Evolutionary conservation across 2,888 invertebrate genomes (phyloP).

Genomic region (Polydrusus pterygomalis): DNA sequence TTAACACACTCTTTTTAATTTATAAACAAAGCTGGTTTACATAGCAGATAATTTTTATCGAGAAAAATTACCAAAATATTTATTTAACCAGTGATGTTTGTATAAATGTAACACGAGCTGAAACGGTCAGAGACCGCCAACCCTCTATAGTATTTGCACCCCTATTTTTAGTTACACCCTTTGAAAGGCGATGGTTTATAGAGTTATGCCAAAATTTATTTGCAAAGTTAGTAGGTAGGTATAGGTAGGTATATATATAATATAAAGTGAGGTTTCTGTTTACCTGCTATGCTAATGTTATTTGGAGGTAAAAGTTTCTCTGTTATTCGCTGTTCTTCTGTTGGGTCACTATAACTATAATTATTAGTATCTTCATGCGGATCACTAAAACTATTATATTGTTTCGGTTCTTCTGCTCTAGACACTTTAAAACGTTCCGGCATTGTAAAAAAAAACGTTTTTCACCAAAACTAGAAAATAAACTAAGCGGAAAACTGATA

Average conservation of each 20-base stretch:
- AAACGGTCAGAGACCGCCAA: neutral
- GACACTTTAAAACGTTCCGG: conserved; percentile 77
- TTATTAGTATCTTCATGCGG: conserved; percentile 71
- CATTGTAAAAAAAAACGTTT: conserved; percentile 67
- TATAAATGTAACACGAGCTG: neutral
- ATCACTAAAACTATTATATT: conserved; percentile 73
- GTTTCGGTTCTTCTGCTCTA: conserved; percentile 75
- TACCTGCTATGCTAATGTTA: conserved; percentile 26
- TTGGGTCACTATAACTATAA: conserved; percentile 73
- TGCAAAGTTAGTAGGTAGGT: no score
- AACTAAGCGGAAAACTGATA: conserved; percentile 1
- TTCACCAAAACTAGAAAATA: conserved; percentile 7
- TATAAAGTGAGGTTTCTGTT: neutral
- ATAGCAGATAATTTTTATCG: neutral
- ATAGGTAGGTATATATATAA: no score
- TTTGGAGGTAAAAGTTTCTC: conserved; percentile 63
- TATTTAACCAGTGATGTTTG: neutral
- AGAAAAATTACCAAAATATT: neutral
- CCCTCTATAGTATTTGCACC: conserved; percentile 12
- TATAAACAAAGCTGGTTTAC: conserved; percentile 11
- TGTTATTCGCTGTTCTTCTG: conserved; percentile 62
- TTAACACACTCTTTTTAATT: conserved; percentile 7
- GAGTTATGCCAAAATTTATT: no score
- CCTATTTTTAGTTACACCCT: conserved; percentile 3
- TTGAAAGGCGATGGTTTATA: neutral